Base-by-base conservation (phyloP, 2,113 vertebrate species). In the Daphoenositta chrysoptera region DNA sequence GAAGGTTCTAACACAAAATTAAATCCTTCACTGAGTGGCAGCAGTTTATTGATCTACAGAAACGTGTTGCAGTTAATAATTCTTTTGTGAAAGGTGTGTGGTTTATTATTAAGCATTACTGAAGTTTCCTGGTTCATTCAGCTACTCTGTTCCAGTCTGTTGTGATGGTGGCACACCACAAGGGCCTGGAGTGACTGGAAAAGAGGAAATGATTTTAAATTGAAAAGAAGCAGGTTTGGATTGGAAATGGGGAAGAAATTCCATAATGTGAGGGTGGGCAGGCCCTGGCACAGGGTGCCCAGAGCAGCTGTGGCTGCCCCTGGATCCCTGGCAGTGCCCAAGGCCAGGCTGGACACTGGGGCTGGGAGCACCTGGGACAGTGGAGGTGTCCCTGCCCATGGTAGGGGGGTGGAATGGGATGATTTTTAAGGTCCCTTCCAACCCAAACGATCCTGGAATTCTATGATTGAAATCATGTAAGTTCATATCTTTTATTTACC, bases 391-490 rank as follows among this genome's bases (percentile, higher is more conserved):
- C 37, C 33, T 51, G 37, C 27, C 23, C 33, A 33, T 19, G 63
- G 33, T 33, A 44, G 11, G 8, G 22, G 10, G 37, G 47, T n/a
- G 15, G 0, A 39, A 0, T 10, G 23, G 23, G 54, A 30, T 54
- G 20, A 10, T 11, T 11, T 47, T 79, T 48, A 18, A 47, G 13
- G 7, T 71, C 21, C 23, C 5, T 48, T 71, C 9, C 35, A 79
- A n/a, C 20, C 24, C 40, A 48, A 71, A 37, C 18, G 31, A 58
- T 30, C 6, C 19, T 28, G 23, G 12, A 11, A 61, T 66, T 66
- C 33, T 10, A 0, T 24, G 19, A 50, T 58, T 31, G 4, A 37
- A 75, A 39, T 26, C 3, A 12, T 0, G 0, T 16, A 30, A 39
- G 3, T 64, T 69, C 35, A 24, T 57, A 30, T 33, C 2, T 39